Conservation (phyloP, 2,888 invertebrate species). For the Crematogaster levior region DNA sequence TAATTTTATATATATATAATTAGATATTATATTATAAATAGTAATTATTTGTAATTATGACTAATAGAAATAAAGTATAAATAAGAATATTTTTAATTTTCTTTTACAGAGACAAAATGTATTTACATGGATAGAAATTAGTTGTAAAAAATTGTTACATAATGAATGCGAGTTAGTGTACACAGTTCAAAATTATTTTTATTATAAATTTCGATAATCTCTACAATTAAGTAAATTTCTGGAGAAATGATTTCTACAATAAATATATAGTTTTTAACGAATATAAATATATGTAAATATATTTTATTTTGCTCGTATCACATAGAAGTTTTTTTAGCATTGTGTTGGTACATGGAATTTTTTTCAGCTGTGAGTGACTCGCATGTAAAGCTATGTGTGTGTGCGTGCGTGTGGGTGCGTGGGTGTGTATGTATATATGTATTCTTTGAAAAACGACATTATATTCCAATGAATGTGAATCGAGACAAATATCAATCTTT, state of each 20-base stretch:
- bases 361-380: too few species aligned
- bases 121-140: background rate
- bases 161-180: background rate
- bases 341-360: too few species aligned
- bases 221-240: background rate
- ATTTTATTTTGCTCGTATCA: background rate
- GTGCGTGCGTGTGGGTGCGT: too few species aligned
- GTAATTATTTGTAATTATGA: background rate
- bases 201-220: background rate
- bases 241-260: too few species aligned
- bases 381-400: too few species aligned
- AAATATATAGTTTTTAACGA: too few species aligned
- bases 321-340: background rate
- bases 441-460: slow-evolving; percentile 3
- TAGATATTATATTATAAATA: background rate
- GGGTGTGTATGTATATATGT: background rate
- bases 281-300: background rate
- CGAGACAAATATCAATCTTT: slow-evolving; percentile 7
- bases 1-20: background rate
- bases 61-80: background rate
- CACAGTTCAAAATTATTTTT: background rate
- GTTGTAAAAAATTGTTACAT: background rate
- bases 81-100: slow-evolving; percentile 1
- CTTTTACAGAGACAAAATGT: background rate
- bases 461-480: background rate